phyloP scores from a whole-genome alignment of 2,797 vertebrate species.

The Gila robusta region DNA sequence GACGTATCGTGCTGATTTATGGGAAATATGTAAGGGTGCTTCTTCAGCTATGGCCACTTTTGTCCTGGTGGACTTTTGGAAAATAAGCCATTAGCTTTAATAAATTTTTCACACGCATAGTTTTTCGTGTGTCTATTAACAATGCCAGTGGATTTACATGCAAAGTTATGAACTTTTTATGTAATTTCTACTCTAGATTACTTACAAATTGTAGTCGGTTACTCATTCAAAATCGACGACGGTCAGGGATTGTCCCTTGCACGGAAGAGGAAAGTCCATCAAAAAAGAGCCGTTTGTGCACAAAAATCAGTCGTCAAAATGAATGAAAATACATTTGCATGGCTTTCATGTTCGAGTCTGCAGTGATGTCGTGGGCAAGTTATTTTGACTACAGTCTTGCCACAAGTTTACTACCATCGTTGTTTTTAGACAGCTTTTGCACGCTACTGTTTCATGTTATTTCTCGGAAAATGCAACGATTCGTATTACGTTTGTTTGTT shows the following conservation, averaged over 20 bases:
- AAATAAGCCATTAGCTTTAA: background rate
- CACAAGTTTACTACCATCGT: background rate
- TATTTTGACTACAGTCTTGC: background rate
- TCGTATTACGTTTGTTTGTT: background rate
- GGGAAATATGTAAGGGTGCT: background rate
- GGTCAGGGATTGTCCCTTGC: constrained; percentile 67
- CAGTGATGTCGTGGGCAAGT: background rate
- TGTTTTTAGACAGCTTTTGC: background rate
- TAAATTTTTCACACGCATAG: background rate
- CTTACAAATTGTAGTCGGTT: background rate
- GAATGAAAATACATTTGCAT: background rate
- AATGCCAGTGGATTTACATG: background rate
- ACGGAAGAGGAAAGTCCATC: constrained; percentile 70
- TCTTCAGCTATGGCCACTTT: background rate
- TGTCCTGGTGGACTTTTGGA: background rate
- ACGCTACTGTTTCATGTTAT: background rate
- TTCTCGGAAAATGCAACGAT: background rate
- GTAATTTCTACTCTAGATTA: background rate
- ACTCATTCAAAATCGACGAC: background rate
- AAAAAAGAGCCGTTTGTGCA: constrained; percentile 72
- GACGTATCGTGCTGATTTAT: background rate
- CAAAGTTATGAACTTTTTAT: background rate
- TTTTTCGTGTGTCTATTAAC: background rate
- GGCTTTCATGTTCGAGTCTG: constrained; percentile 60
- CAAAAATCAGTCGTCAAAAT: constrained; percentile 62